Conservation (phyloP, 23 tunicate species). For the Oikopleura vanhoeffeni region DNA sequence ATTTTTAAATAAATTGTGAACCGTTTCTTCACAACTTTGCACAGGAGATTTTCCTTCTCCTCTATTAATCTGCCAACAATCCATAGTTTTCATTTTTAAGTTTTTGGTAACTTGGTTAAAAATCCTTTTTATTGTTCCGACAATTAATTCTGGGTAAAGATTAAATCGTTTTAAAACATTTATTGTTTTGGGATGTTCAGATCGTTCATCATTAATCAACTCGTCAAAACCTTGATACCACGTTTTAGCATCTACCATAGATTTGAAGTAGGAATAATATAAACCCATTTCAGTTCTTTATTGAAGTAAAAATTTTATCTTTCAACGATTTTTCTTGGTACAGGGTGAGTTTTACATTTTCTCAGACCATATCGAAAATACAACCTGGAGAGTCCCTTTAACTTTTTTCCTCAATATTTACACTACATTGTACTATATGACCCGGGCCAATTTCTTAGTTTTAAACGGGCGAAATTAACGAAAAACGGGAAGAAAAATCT, state of each 20-base stretch:
- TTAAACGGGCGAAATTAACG: too few relatives aligned
- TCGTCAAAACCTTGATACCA: conserved; percentile 28
- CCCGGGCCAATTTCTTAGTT: too few relatives aligned
- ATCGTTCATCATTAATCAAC: conserved; percentile 56
- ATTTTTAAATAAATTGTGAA: too few relatives aligned
- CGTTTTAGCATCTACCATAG: not conserved
- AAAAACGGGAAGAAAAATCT: too few relatives aligned
- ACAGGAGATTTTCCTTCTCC: not conserved
- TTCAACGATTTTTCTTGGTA: too few relatives aligned
- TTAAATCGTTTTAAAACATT: conserved; percentile 88
- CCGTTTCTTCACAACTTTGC: conserved; percentile 13
- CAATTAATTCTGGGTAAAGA: conserved; percentile 65
- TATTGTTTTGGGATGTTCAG: conserved; percentile 75
- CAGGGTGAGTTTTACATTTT: too few relatives aligned
- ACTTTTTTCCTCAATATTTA: too few relatives aligned
- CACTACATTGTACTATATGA: too few relatives aligned
- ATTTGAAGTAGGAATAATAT: conserved; percentile 87
- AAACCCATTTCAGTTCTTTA: conserved; percentile 88
- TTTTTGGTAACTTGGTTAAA: conserved; percentile 59
- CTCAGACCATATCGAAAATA: too few relatives aligned
- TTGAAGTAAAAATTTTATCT: not conserved
- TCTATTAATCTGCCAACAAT: conserved; percentile 10
- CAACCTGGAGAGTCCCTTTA: too few relatives aligned
- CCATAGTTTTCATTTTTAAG: conserved; percentile 39
- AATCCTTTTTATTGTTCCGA: conserved; percentile 39